A percentile compares a stretch with the other conserved stretches of the same genome.
Conservation (phyloP, 1,140 invertebrate species). For the Anoplophora glabripennis region DNA sequence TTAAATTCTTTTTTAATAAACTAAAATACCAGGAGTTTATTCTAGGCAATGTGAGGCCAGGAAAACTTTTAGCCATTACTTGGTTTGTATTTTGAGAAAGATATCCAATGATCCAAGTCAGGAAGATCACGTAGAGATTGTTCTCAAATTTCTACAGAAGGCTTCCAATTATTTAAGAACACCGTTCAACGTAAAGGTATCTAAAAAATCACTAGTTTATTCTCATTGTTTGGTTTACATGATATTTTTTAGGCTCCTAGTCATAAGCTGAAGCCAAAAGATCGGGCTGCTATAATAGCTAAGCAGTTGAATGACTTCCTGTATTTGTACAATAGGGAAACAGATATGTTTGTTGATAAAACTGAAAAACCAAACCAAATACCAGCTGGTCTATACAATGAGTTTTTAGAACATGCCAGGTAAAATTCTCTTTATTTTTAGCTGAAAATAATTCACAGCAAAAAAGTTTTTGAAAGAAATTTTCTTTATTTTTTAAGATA, state of each 20-base stretch:
- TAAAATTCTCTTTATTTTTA: slow-evolving; percentile 22
- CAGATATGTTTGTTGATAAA: slow-evolving; percentile 69
- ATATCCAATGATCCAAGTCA: slow-evolving; percentile 59
- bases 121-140: slow-evolving; percentile 64
- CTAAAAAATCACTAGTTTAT: background rate
- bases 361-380: slow-evolving; percentile 61
- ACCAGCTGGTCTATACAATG: slow-evolving; percentile 57
- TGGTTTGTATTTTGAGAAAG: slow-evolving; percentile 73
- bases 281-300: slow-evolving; percentile 80
- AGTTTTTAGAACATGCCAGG: slow-evolving; percentile 54
- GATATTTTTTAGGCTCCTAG: slow-evolving; percentile 62
- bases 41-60: slow-evolving; percentile 63
- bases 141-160: slow-evolving; percentile 80
- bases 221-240: background rate
- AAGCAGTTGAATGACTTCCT: slow-evolving; percentile 92
- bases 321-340: slow-evolving; percentile 83
- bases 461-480: background rate
- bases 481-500: background rate
- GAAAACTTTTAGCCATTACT: slow-evolving; percentile 79
- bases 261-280: slow-evolving; percentile 75
- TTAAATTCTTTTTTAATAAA: background rate
- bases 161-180: slow-evolving; percentile 73
- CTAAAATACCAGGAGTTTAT: slow-evolving; percentile 13
- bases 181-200: slow-evolving; percentile 68
- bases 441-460: background rate